Base-by-base conservation (phyloP, 2,888 invertebrate genomes). In the Dicyrtomina minuta region DNA sequence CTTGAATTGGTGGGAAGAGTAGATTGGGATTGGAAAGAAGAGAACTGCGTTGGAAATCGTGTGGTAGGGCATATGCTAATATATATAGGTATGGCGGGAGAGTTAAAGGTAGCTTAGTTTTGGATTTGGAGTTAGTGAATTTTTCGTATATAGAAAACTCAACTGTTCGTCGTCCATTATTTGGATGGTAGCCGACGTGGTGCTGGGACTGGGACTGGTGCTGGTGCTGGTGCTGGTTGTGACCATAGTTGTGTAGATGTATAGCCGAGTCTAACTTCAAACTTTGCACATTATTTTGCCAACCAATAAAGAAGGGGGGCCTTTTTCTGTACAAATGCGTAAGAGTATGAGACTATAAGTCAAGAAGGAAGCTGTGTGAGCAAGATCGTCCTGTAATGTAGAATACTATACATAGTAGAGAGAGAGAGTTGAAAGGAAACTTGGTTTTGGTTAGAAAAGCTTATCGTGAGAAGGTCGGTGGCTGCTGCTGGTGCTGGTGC, bases 221-320 rank as follows among this genome's bases (percentile, higher is more conserved):
- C 46, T 46, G 13, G 43, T 41, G 43, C 43, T n/a, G 17, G 46
- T 46, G 12, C 13, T 26, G 27, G 55, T 22, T 15, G 55, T 8
- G 27, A 55, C 15, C 24, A n/a, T 15, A 58, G 10, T 58, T 1
- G 10, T 6, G 8, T 33, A 33, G 33, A 33, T 33, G 33, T 33
- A n/a, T n/a, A 33, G 33, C 33, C 3, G 33, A 33, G 53, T 49
- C 27, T 27, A 62, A 46, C 33, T 64, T 62, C 51, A 64, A 64
- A 64, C 64, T 64, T 64, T 64, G 53, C 51, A 64, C 64, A 64
- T 64, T 64, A 64, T 64, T 62, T 51, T 64, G 39, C 53, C 64
- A 64, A 51, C 49, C 62, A 62, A 62, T 62, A 62, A 62, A 62
- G 62, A 62, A 49, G 43, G 60, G 33, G 24, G 44, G 24, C 61